Evolutionary conservation across 2,797 vertebrate genomes (phyloP).

Genomic region (Selene dorsalis): DNA sequence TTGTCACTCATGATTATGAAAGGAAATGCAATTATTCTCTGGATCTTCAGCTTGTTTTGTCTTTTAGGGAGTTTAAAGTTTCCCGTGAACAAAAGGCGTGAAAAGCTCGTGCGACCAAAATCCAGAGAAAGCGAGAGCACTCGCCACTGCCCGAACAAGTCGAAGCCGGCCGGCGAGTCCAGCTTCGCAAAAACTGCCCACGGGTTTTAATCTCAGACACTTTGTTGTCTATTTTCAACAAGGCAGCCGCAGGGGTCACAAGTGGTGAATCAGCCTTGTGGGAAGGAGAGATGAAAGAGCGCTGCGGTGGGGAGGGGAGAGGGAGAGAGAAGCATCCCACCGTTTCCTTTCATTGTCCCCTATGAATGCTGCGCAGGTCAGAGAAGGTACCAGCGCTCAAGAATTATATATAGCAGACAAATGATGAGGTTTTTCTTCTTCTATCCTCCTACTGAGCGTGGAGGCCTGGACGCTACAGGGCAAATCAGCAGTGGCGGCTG

Average conservation of each 20-base stretch:
- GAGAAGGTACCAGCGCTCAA: conserved; percentile 52
- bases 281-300: conserved; percentile 78
- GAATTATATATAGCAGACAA: conserved; percentile 75
- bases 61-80: no score
- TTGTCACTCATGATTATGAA: no score
- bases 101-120: conserved; percentile 10
- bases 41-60: neutral
- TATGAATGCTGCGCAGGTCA: conserved; percentile 69
- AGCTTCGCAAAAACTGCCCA: conserved; percentile 61
- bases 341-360: conserved; percentile 76
- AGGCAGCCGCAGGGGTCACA: conserved; percentile 73
- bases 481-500: conserved; percentile 53
- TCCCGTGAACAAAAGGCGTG: neutral
- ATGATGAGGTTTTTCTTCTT: conserved; percentile 59
- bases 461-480: conserved; percentile 54
- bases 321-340: conserved; percentile 69
- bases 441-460: conserved; percentile 66
- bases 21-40: neutral
- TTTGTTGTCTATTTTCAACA: conserved; percentile 81
- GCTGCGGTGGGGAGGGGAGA: conserved; percentile 55
- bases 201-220: conserved; percentile 76
- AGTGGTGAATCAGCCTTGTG: conserved; percentile 80
- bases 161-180: conserved; percentile 47
- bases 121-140: conserved; percentile 49
- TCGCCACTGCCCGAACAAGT: conserved; percentile 47